Conservation (phyloP, 1,140 invertebrate species). For the Sitobion miscanthi region DNA sequence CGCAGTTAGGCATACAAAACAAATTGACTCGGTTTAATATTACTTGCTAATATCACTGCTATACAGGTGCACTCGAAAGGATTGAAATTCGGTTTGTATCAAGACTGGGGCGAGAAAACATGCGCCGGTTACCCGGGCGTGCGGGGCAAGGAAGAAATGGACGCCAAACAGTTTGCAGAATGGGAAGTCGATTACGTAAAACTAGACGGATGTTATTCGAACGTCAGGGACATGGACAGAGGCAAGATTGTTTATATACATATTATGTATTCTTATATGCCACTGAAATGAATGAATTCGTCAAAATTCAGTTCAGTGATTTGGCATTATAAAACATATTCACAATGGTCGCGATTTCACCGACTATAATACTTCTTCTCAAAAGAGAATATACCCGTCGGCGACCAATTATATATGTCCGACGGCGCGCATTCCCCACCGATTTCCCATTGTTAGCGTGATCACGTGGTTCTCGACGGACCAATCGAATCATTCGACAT, state of each 20-base stretch:
- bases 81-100: conserved; percentile 96
- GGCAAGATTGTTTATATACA: conserved; percentile 35
- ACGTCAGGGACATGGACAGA: conserved; percentile 62
- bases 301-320: too few relatives aligned
- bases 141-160: conserved; percentile 80
- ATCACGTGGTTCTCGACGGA: too few relatives aligned
- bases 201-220: conserved; percentile 91
- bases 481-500: too few relatives aligned
- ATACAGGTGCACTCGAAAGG: conserved; percentile 87
- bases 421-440: too few relatives aligned
- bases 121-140: conserved; percentile 95
- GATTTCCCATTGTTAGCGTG: too few relatives aligned
- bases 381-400: too few relatives aligned
- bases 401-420: too few relatives aligned
- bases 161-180: conserved; percentile 90
- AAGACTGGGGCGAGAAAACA: conserved; percentile 93
- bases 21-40: background rate
- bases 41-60: background rate
- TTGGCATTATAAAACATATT: too few relatives aligned
- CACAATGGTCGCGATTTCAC: too few relatives aligned
- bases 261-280: too few relatives aligned
- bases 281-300: too few relatives aligned
- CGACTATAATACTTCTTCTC: too few relatives aligned
- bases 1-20: background rate
- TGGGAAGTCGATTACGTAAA: conserved; percentile 98